phyloP scores from a whole-genome alignment of 1,140 invertebrate species.

The Drosophila lini region DNA sequence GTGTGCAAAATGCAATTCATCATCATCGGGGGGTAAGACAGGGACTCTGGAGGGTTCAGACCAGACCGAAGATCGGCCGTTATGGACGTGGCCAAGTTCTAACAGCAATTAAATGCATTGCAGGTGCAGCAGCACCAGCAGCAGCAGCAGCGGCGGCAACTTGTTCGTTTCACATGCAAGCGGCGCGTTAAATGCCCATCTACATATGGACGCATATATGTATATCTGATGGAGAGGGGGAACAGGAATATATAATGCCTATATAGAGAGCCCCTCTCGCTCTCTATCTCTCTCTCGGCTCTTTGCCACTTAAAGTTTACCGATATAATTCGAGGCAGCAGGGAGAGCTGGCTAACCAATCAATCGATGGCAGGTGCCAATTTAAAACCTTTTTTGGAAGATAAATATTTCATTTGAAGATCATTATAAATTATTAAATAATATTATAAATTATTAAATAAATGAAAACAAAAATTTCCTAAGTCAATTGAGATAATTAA shows the following conservation, averaged over 20 bases:
- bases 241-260: background rate
- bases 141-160: slow-evolving; percentile 25
- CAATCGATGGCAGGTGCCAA: slow-evolving; percentile 20
- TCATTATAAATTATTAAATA: no score
- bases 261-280: background rate
- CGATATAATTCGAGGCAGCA: slow-evolving; percentile 34
- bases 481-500: no score
- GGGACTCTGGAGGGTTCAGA: background rate
- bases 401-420: no score
- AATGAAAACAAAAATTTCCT: no score
- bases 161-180: slow-evolving; percentile 77
- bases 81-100: slow-evolving; percentile 78
- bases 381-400: no score
- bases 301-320: slow-evolving; percentile 29
- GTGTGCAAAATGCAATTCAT: slow-evolving; percentile 82
- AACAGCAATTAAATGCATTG: slow-evolving; percentile 78
- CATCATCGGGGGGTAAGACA: slow-evolving; percentile 43
- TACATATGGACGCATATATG: slow-evolving; percentile 28
- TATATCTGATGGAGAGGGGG: background rate
- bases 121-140: slow-evolving; percentile 62
- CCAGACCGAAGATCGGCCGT: slow-evolving; percentile 48
- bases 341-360: slow-evolving; percentile 17
- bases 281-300: no score
- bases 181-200: slow-evolving; percentile 72
- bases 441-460: no score